phyloP scores from a whole-genome alignment of 1,140 invertebrate genomes.

The Nilaparvata lugens region DNA sequence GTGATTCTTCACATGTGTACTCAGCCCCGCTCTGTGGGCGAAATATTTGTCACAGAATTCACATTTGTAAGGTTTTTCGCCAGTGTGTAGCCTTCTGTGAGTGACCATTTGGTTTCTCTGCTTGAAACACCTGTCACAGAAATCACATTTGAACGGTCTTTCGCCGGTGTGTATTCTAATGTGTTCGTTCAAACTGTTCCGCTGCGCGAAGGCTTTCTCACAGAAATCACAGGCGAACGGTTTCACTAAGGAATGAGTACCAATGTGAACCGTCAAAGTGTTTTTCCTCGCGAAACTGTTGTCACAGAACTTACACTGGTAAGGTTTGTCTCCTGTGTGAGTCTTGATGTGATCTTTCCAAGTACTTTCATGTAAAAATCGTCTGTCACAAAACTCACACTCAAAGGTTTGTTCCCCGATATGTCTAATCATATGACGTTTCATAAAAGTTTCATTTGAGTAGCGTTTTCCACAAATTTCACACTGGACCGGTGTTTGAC shows the following conservation, averaged over 20 bases:
- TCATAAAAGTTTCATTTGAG: no score
- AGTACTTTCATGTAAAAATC: slow-evolving; percentile 55
- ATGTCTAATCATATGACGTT: no score
- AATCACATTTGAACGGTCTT: slow-evolving; percentile 49
- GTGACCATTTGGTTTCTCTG: slow-evolving; percentile 28
- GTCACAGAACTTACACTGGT: slow-evolving; percentile 5
- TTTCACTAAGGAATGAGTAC: slow-evolving; percentile 63
- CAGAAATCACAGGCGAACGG: slow-evolving; percentile 40
- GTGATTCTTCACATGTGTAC: slow-evolving; percentile 39
- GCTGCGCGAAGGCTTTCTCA: neutral
- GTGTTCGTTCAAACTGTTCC: slow-evolving; percentile 35
- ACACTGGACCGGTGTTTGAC: no score
- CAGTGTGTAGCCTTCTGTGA: slow-evolving; percentile 43
- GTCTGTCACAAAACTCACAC: slow-evolving; percentile 52
- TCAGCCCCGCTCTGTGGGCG: slow-evolving; percentile 30
- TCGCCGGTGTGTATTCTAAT: slow-evolving; percentile 45
- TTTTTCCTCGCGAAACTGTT: neutral
- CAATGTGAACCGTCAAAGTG: slow-evolving; percentile 49
- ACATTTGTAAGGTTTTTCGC: slow-evolving; percentile 49
- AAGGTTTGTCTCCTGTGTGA: slow-evolving; percentile 13
- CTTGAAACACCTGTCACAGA: slow-evolving; percentile 48
- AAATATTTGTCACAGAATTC: slow-evolving; percentile 40
- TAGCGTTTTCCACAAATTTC: no score
- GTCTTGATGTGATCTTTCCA: slow-evolving; percentile 7
- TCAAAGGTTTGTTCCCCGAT: no score